Evolutionary conservation across 2,113 vertebrate genomes (phyloP).

Genomic region (Macheiramphus alcinus): DNA sequence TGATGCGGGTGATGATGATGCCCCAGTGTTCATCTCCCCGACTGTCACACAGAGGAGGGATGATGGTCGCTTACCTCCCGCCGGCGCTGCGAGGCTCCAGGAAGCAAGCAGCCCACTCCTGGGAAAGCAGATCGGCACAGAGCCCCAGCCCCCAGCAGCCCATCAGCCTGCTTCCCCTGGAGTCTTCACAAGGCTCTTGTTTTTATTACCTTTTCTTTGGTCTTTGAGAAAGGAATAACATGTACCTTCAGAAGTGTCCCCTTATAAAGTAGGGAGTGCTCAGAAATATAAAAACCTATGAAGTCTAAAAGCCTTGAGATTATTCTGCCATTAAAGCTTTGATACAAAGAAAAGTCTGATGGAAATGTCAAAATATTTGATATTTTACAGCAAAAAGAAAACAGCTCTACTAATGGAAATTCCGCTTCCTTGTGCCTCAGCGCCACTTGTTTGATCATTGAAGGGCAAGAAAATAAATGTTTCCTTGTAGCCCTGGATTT

Average conservation of each 20-base stretch:
- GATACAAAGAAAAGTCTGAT: conserved; percentile 56
- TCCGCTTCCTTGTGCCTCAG: neutral
- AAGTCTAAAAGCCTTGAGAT: conserved; percentile 55
- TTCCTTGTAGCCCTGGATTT: conserved; percentile 41
- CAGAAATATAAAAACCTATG: neutral
- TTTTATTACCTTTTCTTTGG: neutral
- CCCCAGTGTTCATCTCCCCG: fast-evolving
- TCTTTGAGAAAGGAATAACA: neutral
- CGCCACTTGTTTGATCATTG: conserved; percentile 59
- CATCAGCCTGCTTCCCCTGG: fast-evolving
- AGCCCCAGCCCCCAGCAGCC: neutral
- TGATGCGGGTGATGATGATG: neutral
- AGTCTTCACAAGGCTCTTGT: neutral
- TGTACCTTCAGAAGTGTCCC: conserved; percentile 34
- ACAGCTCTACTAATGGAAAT: conserved; percentile 59
- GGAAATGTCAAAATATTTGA: conserved; percentile 70
- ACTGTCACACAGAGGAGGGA: neutral
- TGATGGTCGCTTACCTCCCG: neutral
- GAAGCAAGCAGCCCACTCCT: neutral
- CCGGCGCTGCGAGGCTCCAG: fast-evolving
- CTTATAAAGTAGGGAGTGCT: neutral
- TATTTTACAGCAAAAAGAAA: conserved; percentile 61
- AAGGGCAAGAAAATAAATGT: conserved; percentile 67
- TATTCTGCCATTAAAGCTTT: conserved; percentile 52
- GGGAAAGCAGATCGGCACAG: fast-evolving